Percentiles rank a stretch among this genome's conserved stretches.
phyloP scores from a whole-genome alignment of 2,888 invertebrate genomes.

The Linyphia triangularis region DNA sequence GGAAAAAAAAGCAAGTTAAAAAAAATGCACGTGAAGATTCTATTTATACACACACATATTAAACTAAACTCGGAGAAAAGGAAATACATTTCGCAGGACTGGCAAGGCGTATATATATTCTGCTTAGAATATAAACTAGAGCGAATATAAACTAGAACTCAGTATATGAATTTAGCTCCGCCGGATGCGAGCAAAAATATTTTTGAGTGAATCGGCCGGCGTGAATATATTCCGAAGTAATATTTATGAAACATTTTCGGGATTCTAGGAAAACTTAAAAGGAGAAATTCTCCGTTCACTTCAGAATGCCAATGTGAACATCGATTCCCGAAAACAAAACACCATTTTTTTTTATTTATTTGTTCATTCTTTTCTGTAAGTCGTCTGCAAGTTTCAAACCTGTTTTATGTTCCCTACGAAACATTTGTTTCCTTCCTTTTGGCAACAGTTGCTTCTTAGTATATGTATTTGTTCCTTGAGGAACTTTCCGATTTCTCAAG shows the following conservation, averaged over 20 bases:
- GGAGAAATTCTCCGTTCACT: conserved; percentile 23
- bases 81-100: conserved; percentile 23
- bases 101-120: background rate
- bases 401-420: conserved; percentile 19
- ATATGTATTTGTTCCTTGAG: conserved; percentile 43
- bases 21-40: too few species aligned
- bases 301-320: conserved; percentile 48
- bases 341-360: background rate
- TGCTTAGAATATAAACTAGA: conserved; percentile 9
- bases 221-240: conserved; percentile 32
- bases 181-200: background rate
- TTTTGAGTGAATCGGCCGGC: conserved; percentile 13
- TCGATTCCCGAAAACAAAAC: conserved; percentile 30
- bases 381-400: conserved; percentile 30
- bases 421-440: conserved; percentile 39
- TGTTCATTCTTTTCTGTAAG: background rate
- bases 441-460: conserved; percentile 52
- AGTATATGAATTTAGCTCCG: conserved; percentile 30
- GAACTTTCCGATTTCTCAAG: conserved; percentile 40
- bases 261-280: conserved; percentile 13
- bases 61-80: conserved; percentile 10
- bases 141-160: background rate
- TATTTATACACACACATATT: conserved; percentile 41
- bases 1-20: conserved; percentile 19
- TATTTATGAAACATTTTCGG: conserved; percentile 55